Percentiles rank a stretch among this genome's conserved stretches.
These are phyloP conservation scores for Anas platyrhynchos DNA, from an alignment of 2,113 vertebrate genomes.

Conservation along the genomic window DNA sequence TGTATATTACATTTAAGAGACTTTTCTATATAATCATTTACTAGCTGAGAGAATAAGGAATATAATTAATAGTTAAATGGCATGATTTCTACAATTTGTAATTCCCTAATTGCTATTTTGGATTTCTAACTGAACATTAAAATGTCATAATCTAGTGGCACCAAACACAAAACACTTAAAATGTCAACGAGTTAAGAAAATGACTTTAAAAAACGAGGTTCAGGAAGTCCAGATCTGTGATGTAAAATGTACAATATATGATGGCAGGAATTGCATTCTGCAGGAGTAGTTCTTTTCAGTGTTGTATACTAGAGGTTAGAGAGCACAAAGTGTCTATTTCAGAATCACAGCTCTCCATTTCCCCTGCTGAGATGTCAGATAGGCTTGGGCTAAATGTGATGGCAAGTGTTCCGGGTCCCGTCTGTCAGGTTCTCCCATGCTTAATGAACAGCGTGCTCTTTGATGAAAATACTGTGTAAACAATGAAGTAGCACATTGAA, in stretches of 20 bases:
- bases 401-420: background rate
- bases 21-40: conserved; percentile 41
- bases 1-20: conserved; percentile 25
- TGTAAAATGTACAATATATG: background rate
- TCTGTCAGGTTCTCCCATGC: conserved; percentile 24
- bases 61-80: conserved; percentile 63
- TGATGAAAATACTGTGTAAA: conserved; percentile 32
- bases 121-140: conserved; percentile 54
- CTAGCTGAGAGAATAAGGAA: conserved; percentile 26
- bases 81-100: conserved; percentile 41
- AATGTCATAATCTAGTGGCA: conserved; percentile 48
- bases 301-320: background rate
- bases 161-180: conserved; percentile 53
- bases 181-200: conserved; percentile 13
- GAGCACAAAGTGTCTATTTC: background rate
- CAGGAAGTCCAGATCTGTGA: background rate
- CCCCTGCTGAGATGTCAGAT: conserved; percentile 38
- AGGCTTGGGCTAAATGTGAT: conserved; percentile 44
- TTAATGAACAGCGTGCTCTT: background rate
- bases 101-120: conserved; percentile 66
- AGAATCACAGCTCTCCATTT: background rate
- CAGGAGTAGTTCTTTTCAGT: background rate
- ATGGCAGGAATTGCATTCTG: background rate
- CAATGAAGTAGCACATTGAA: background rate
- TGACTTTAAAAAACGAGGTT: background rate